Percentiles rank a stretch among this genome's conserved stretches.
Evolutionary conservation across 2,113 vertebrate species (phyloP).

Genomic region (Physeter macrocephalus): DNA sequence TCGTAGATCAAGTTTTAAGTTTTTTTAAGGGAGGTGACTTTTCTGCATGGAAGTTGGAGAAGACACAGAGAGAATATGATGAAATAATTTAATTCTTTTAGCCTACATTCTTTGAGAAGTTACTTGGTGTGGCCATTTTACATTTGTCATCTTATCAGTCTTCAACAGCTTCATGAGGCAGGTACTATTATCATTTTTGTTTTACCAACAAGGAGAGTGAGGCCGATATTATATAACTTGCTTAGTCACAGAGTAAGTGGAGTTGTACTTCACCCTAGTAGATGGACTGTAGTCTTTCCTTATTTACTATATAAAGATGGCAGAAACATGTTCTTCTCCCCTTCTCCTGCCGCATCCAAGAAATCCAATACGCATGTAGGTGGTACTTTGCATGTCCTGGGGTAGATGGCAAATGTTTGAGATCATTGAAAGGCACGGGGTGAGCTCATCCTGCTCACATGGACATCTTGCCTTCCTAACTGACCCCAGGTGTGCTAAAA

Average conservation of each 20-base stretch:
- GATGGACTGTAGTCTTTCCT: neutral
- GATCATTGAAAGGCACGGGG: neutral
- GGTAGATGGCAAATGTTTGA: neutral
- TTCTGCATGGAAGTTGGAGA: neutral
- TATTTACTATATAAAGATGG: neutral
- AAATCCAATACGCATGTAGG: neutral
- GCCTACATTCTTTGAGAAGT: neutral
- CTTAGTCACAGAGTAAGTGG: neutral
- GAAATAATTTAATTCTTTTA: neutral
- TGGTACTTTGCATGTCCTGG: neutral
- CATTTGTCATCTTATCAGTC: neutral
- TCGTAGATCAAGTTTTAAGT: neutral
- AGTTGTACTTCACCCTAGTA: neutral
- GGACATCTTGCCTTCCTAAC: neutral
- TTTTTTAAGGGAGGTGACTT: neutral
- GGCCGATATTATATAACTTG: neutral
- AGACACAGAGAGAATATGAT: neutral
- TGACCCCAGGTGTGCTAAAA: neutral
- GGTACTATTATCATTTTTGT: neutral
- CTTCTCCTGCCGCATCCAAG: neutral
- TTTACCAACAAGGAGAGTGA: neutral
- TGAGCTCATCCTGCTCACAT: neutral
- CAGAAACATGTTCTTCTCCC: neutral
- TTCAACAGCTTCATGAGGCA: neutral
- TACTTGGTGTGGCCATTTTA: neutral